Base-by-base conservation (phyloP, 2,888 invertebrate genomes). In the Allacma fusca region DNA sequence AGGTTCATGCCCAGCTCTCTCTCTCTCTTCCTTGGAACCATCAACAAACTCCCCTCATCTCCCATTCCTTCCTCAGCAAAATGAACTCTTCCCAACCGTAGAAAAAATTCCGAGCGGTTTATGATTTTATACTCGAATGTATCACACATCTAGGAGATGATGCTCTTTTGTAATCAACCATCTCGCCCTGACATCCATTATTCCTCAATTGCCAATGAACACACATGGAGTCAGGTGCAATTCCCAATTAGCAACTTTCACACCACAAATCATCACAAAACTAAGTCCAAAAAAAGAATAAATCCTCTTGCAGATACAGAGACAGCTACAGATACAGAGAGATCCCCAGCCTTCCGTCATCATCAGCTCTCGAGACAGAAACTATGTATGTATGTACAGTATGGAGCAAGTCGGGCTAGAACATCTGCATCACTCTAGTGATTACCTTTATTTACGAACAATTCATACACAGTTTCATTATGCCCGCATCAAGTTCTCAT, bases 51-150 rank as follows among this genome's bases (percentile, higher is more conserved):
- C 67, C 67, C 67, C 67, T 67, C 67, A 29, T 34, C 29, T 67
- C 34, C 21, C 21, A 28, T 28, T 34, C 67, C 29, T 29, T 21
- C 26, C 7, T 9, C 1, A 5, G 5, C n/a, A 34, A n/a, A 67
- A 67, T 67, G 67, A 67, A 67, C 67, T 67, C 67, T 67, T 67
- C 67, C 67, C 67, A 34, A 67, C n/a, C 28, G 67, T 29, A 67
- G 26, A 29, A 67, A 29, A 67, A 29, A 34, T 26, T 19, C 7
- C 28, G 29, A 67, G 67, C 12, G 67, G 67, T 67, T 67, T 67
- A 67, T 67, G 67, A 67, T 67, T 67, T 67, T 67, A 67, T 67
- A 67, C 34, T 26, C n/a, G 34, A 67, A 28, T 67, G 67, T 67
- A 67, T 67, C 67, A 34, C 67, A 34, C n/a, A 26, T 5, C 19